Conservation (phyloP, 2,113 vertebrate genomes). For the Ancistrus triradiatus region DNA sequence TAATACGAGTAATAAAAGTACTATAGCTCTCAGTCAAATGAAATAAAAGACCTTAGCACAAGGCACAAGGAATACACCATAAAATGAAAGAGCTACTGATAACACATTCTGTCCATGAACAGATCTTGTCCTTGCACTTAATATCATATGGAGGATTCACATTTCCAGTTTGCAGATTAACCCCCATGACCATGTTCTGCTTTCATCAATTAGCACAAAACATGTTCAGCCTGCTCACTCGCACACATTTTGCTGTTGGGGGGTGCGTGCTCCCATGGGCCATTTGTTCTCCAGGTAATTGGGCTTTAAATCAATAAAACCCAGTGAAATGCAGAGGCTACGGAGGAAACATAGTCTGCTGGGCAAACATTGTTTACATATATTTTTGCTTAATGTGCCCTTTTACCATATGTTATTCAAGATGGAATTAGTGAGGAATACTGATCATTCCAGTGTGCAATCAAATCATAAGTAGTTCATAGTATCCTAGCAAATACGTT, state of each 20-base stretch:
- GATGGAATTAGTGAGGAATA: neutral
- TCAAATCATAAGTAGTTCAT: neutral
- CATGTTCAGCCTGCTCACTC: constrained; percentile 28
- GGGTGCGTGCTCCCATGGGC: constrained; percentile 49
- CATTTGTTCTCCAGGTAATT: constrained; percentile 60
- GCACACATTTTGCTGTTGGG: constrained; percentile 27
- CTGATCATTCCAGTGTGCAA: neutral
- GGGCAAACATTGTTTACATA: too few species aligned
- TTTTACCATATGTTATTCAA: constrained; percentile 5
- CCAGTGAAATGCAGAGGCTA: neutral
- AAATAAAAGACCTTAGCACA: too few species aligned
- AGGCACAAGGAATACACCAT: too few species aligned
- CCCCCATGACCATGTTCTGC: constrained; percentile 30
- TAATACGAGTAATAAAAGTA: too few species aligned
- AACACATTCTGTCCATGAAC: neutral
- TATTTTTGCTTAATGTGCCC: neutral
- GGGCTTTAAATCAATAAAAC: constrained; percentile 58
- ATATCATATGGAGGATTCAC: neutral
- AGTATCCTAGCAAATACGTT: neutral
- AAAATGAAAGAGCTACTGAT: neutral
- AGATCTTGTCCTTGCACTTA: neutral
- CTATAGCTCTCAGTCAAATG: too few species aligned
- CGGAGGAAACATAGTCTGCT: constrained; percentile 8
- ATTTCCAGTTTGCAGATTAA: constrained; percentile 14
- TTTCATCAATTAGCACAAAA: constrained; percentile 37